Evolutionary conservation across 2,888 invertebrate species (phyloP), one percentile per base, ranked within the genome.

Genomic region (Sarcophaga caerulescens): DNA sequence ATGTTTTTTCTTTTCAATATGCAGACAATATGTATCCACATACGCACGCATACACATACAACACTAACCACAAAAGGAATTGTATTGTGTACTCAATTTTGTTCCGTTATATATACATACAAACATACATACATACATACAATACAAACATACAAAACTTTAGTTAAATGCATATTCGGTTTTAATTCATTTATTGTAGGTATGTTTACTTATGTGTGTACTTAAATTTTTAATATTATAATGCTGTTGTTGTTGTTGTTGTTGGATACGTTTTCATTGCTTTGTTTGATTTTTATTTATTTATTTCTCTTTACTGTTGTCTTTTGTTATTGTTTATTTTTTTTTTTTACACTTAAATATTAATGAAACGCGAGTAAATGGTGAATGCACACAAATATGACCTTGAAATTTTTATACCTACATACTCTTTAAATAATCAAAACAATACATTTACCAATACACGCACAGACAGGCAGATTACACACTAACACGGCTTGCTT

Each of bases 351-450:
- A 63, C 47, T 82, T 65, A 57, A 74, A 69, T 62, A 68, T 83
- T 73, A 78, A 73, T 83, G 63, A 63, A 81, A 70, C 35, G 21
- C 21, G 65, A 70, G 35, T 73, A 78, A 78, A 62, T 71, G 82
- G 82, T 80, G 79, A 76, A 83, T 85, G 83, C 83, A 85, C 79
- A 73, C 76, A 35, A 35, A 35, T 44, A 17, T 85, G 77, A 77
- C 85, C 85, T 83, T 85, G 83, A 85, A 74, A 73, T 62, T 2
- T 23, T 21, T 69, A 66, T 47, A n/a, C n/a, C n/a, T n/a, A 19
- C 19, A 60, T 47, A 19, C 19, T 21, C 21, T 44, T n/a, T 5
- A 44, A 44, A 3, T 45, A 68, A 5, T 21, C 21, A 12, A 47
- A 23, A 69, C n/a, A 14, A 4, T 19, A 45, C 47, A 19, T 63